phyloP scores from a whole-genome alignment of 2,113 vertebrate species.

The Furnarius figulus region DNA sequence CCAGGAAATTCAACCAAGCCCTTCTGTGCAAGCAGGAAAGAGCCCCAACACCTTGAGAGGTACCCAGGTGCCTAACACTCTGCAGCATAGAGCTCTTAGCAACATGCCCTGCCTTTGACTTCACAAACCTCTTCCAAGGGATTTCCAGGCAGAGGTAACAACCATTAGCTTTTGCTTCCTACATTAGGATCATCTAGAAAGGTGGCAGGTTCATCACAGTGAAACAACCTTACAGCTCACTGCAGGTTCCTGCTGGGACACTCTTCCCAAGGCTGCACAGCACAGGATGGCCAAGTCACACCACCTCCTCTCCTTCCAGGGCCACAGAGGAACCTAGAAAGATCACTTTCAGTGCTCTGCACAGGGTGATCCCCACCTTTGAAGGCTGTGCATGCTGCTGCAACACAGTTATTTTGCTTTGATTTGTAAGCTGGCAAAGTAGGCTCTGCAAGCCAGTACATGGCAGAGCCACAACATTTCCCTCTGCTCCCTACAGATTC shows the following conservation, averaged over 20 bases:
- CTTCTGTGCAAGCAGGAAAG: neutral
- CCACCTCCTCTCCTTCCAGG: neutral
- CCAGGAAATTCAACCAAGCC: neutral
- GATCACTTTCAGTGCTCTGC: neutral
- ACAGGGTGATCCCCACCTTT: neutral
- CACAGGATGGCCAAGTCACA: neutral
- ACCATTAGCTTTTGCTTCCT: neutral
- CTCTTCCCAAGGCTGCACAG: neutral
- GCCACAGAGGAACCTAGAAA: neutral
- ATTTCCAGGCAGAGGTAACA: neutral
- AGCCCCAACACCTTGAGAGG: fast-evolving
- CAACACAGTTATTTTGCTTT: neutral
- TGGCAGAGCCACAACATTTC: neutral
- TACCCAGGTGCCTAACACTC: fast-evolving
- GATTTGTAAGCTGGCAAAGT: neutral
- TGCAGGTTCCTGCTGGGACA: neutral
- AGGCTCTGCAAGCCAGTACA: neutral
- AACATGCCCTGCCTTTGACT: neutral
- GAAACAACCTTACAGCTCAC: neutral
- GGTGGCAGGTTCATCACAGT: neutral
- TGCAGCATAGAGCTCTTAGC: neutral
- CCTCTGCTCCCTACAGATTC: neutral
- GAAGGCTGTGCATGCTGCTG: neutral
- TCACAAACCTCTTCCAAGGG: neutral
- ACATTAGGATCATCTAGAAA: neutral